phyloP scores from a whole-genome alignment of 92 coral and sea anemone species.

The Heteractis magnifica region DNA sequence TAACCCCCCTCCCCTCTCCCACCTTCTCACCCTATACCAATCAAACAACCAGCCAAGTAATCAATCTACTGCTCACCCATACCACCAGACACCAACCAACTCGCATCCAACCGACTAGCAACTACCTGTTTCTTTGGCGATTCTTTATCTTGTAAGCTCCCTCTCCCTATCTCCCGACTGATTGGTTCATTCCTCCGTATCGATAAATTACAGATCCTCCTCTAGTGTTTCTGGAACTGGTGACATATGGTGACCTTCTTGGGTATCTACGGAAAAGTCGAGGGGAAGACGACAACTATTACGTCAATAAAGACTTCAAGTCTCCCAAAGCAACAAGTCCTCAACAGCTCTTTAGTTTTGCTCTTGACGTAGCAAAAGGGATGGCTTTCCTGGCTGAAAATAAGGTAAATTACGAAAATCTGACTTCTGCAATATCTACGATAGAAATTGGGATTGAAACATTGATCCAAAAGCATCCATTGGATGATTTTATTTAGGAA shows the following conservation, averaged over 20 bases:
- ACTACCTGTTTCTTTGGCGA: not conserved
- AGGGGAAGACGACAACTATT: conserved; percentile 63
- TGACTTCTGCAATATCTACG: too few relatives aligned
- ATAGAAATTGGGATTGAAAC: not conserved
- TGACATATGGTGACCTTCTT: conserved; percentile 58
- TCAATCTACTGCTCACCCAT: too few relatives aligned
- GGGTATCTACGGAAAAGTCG: conserved; percentile 57
- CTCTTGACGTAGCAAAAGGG: conserved; percentile 61
- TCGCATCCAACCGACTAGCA: too few relatives aligned
- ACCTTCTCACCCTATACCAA: too few relatives aligned
- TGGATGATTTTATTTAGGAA: too few relatives aligned
- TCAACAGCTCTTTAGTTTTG: conserved; percentile 47
- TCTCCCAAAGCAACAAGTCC: conserved; percentile 23
- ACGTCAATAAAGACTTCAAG: conserved; percentile 40
- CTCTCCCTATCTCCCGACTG: too few relatives aligned
- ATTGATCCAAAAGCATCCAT: too few relatives aligned
- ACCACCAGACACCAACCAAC: too few relatives aligned
- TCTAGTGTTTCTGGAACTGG: conserved; percentile 51
- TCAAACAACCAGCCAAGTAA: too few relatives aligned
- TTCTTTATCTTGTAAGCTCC: not conserved
- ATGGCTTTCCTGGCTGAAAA: conserved; percentile 56
- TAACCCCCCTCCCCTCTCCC: too few relatives aligned
- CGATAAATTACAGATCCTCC: conserved; percentile 35
- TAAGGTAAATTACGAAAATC: conserved; percentile 36
- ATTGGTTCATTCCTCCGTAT: not conserved